phyloP scores from a whole-genome alignment of 2,797 vertebrate genomes.

The Sebastes itinus region DNA sequence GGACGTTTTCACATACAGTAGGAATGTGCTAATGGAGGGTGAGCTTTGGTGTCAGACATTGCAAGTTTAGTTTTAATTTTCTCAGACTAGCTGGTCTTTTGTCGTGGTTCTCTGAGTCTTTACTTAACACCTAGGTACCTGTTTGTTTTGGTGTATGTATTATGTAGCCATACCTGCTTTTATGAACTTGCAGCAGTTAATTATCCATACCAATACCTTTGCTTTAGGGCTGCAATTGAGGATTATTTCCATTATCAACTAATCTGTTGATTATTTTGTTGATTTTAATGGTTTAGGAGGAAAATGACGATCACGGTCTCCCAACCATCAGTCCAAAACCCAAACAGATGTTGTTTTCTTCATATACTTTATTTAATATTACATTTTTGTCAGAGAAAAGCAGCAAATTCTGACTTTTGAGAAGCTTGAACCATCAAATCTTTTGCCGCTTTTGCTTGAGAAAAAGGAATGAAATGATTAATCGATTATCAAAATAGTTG shows the following conservation, averaged over 20 bases:
- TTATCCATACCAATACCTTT: background rate
- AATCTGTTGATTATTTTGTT: background rate
- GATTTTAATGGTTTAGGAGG: background rate
- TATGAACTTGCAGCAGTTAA: background rate
- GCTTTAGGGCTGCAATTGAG: background rate
- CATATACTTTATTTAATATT: too few species aligned
- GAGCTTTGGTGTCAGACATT: background rate
- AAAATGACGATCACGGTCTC: background rate
- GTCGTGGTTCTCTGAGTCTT: background rate
- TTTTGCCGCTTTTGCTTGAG: too few species aligned
- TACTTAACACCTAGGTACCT: background rate
- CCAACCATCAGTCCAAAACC: too few species aligned
- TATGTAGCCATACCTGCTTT: background rate
- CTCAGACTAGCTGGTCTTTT: background rate
- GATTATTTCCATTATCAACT: background rate
- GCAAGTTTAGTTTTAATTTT: background rate
- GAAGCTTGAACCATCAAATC: too few species aligned
- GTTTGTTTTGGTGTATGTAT: background rate
- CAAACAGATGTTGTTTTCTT: too few species aligned
- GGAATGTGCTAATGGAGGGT: background rate
- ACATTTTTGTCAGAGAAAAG: background rate
- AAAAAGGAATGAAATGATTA: background rate
- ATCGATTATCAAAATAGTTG: background rate
- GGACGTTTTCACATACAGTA: too few species aligned
- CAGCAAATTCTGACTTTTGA: background rate